Base-by-base conservation (phyloP, 2,113 vertebrate genomes). In the Brachyhypopomus occidentalis region DNA sequence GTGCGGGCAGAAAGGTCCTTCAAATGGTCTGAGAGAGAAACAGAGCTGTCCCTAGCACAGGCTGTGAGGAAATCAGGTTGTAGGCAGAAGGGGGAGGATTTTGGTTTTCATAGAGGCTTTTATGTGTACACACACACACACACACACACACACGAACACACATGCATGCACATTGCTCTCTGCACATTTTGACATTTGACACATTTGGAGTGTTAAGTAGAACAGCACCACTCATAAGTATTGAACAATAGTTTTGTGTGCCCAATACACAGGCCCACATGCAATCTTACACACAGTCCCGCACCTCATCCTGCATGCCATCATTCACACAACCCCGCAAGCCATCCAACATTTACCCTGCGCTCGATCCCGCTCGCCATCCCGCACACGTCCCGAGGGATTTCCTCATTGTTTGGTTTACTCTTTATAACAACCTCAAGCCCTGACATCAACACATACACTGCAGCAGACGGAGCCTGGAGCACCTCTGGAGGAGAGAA, bases 401-500 rank as follows among this genome's bases (percentile, higher is more conserved):
- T 27, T 60, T 72, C 34, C 4, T 79, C 59, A 67, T 52, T 52
- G 58, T 83, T 77, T 72, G 55, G 16, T 72, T 85, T 67, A 41
- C 4, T 58, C 52, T 66, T 78, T 59, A 55, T 73, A 14, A 45
- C 23, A 52, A 62, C 48, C 64, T 66, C 45, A 12, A 78, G 19
- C 45, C 11, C 30, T 30, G 22, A 55, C 72, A 73, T 77, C 71
- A 70, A 71, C n/a, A 30, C 23, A 16, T n/a, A 71, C 22, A 48
- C 60, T 71, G 59, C 25, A 45, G 71, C 4, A 30, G 4, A 41
- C 8, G 22, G 25, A 14, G 55, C 73, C 14, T 25, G 60, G 0
- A 11, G 63, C 70, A 27, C 19, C 52, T 62, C 22, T 23, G 8
- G 8, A 45, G 23, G 16, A 34, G 55, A 19, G 34, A 41, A 75